Conservation (phyloP, 2,888 invertebrate genomes). For the Lithophane socia region DNA sequence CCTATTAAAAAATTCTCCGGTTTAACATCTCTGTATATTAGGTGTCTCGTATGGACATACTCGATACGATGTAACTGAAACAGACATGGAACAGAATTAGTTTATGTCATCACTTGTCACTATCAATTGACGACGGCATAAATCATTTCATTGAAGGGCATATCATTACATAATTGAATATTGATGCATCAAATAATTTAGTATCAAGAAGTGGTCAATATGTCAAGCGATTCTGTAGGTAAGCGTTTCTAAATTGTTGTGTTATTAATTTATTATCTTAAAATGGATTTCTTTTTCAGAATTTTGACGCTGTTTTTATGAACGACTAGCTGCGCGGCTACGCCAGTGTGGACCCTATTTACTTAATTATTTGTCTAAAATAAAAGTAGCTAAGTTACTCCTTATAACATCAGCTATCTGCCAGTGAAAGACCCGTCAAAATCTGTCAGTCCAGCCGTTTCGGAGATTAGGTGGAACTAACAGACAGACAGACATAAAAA, state of each 20-base stretch:
- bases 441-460: too few relatives aligned
- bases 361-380: too few relatives aligned
- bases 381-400: too few relatives aligned
- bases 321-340: too few relatives aligned
- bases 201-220: conserved; percentile 39
- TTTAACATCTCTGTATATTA: conserved; percentile 99
- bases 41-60: conserved; percentile 99
- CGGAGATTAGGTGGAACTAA: too few relatives aligned
- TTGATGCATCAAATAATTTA: conserved; percentile 47
- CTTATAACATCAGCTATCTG: too few relatives aligned
- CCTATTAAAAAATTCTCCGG: conserved; percentile 99
- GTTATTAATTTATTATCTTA: not conserved
- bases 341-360: too few relatives aligned
- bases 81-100: conserved; percentile 63
- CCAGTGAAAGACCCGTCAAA: too few relatives aligned
- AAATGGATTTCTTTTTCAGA: not conserved
- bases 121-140: conserved; percentile 54
- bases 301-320: not conserved
- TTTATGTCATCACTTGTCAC: conserved; percentile 39
- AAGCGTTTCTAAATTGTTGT: conserved; percentile 2
- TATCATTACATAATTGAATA: conserved; percentile 47
- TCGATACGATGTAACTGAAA: conserved; percentile 99
- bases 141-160: conserved; percentile 53
- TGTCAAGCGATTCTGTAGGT: conserved; percentile 27
- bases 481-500: too few relatives aligned